Evolutionary conservation across 2,113 vertebrate species (phyloP), one percentile per base, ranked within the genome.

Genomic region (Uria aalge): DNA sequence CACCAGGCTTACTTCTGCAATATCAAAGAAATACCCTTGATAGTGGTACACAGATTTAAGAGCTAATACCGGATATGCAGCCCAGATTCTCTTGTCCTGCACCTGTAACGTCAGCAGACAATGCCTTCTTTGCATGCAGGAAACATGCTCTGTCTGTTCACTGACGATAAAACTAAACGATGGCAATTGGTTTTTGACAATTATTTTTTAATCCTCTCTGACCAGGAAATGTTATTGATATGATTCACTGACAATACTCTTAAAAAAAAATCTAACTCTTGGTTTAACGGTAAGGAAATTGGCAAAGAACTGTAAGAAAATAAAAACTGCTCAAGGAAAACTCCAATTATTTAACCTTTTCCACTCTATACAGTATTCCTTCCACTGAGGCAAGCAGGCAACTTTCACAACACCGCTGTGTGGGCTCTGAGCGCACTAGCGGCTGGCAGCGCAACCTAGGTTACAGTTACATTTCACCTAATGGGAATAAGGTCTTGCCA

Each of bases 11-110:
- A 66, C 78, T 93, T 88, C n/a, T 41, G 76, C 47, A 85, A 48
- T 67, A 87, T 52, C 57, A 82, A 67, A 87, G 66, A 72, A 74
- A 83, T 63, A 66, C 23, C 50, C 62, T 2, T 56, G n/a, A 38
- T 59, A 84, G 81, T 4, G 15, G 40, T 5, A 67, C 7, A 48
- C 34, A 83, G 41, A 69, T 66, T 82, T 36, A 82, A 66, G 50
- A 71, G 40, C 41, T 72, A 43, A 47, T 19, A 57, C 9, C 0
- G 0, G 19, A 59, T 19, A 71, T 1, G 7, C 2, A 66, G 48
- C 82, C 38, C 60, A 91, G 56, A 53, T 68, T 79, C 59, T 63
- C 24, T 59, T 8, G 1, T 41, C 73, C 55, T 79, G 67, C 41
- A 68, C 62, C 85, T 67, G 34, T 66, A 72, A 21, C 6, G 15